These are phyloP conservation scores for Spheniscus mendiculus DNA, from an alignment of 2,113 vertebrate genomes.

Conservation along the genomic window DNA sequence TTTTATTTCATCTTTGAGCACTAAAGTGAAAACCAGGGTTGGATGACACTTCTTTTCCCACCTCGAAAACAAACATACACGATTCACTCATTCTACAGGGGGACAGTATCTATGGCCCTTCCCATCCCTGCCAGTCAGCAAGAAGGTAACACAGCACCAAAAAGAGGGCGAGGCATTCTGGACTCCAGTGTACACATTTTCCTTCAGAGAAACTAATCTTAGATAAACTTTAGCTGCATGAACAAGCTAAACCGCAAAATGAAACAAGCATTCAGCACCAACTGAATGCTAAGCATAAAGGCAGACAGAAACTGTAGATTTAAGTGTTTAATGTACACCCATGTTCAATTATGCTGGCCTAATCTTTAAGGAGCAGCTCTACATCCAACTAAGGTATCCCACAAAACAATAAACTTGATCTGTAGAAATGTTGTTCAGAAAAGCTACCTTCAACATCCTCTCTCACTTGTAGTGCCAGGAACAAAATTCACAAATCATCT, in stretches of 20 bases:
- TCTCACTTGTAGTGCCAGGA: background rate
- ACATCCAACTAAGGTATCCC: background rate
- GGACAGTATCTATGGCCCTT: background rate
- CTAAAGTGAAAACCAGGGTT: background rate
- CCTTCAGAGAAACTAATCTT: background rate
- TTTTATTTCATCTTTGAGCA: background rate
- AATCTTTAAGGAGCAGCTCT: background rate
- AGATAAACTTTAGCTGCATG: background rate
- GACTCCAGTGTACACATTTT: background rate
- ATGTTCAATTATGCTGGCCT: background rate
- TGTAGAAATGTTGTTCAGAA: background rate
- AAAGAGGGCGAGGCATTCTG: background rate
- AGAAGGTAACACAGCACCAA: background rate
- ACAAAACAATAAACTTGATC: conserved; percentile 1
- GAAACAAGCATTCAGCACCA: background rate
- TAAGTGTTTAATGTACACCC: background rate
- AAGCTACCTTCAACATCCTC: background rate
- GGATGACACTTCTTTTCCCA: background rate
- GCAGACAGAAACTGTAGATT: background rate
- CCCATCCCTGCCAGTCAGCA: background rate
- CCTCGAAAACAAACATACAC: background rate
- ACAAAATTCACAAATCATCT: background rate
- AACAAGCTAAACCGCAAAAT: background rate
- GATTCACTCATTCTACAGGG: background rate
- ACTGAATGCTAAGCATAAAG: background rate